Evolutionary conservation across 2,113 vertebrate species (phyloP).

Genomic region (Uria lomvia): DNA sequence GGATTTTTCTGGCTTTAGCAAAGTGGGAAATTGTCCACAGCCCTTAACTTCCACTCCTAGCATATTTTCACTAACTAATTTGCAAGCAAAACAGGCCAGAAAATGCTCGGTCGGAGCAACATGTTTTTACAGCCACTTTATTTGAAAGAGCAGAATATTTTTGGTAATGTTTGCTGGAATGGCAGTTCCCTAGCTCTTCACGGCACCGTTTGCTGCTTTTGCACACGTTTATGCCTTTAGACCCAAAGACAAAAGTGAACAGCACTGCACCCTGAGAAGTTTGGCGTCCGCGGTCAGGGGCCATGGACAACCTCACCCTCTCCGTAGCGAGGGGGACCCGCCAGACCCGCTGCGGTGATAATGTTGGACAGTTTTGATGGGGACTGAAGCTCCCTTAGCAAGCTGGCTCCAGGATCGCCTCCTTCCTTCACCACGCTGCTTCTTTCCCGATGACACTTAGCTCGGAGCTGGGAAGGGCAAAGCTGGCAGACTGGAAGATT

Average conservation of each 20-base stretch:
- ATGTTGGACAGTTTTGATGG: background rate
- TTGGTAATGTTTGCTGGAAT: background rate
- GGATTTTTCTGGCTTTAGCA: conserved; percentile 39
- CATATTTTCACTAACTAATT: conserved; percentile 39
- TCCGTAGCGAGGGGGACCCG: background rate
- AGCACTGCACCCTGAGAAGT: background rate
- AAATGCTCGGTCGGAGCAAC: background rate
- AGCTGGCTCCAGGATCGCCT: background rate
- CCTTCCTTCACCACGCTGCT: background rate
- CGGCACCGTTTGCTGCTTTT: background rate
- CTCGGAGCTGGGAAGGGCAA: conserved; percentile 56
- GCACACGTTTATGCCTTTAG: background rate
- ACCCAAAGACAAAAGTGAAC: background rate
- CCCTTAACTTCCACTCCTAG: conserved; percentile 20
- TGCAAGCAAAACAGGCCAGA: conserved; percentile 20
- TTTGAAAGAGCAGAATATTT: conserved; percentile 34
- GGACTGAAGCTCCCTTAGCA: background rate
- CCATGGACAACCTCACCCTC: background rate
- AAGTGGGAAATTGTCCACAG: conserved; percentile 27
- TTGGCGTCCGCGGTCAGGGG: background rate
- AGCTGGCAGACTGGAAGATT: conserved; percentile 69
- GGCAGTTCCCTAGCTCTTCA: background rate
- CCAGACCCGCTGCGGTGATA: background rate
- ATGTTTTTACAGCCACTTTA: background rate
- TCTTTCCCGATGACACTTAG: conserved; percentile 54